Conservation (phyloP, 2,113 vertebrate species). For the Odocoileus hemionus region DNA sequence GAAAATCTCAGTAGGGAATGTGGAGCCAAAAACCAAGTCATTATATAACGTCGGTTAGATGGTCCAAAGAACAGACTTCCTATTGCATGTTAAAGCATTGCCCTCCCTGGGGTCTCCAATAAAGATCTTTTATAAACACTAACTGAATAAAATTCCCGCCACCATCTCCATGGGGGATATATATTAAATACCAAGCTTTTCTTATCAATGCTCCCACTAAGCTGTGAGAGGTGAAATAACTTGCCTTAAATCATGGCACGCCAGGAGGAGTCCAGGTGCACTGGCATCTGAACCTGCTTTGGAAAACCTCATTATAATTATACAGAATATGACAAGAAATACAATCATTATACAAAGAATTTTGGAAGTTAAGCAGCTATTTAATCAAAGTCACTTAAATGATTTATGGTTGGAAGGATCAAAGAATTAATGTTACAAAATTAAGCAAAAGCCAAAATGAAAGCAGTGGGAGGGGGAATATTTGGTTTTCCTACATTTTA, state of each 20-base stretch:
- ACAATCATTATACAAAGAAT: slow-evolving; percentile 35
- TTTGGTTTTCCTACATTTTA: slow-evolving; percentile 29
- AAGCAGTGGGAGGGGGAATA: not conserved
- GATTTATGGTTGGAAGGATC: slow-evolving; percentile 65
- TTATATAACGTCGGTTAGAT: not conserved
- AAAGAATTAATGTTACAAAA: slow-evolving; percentile 63
- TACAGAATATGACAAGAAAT: slow-evolving; percentile 46
- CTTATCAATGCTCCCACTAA: slow-evolving; percentile 37
- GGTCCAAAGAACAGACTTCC: not conserved
- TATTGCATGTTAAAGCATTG: not conserved
- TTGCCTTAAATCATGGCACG: not conserved
- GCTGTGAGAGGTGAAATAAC: slow-evolving; percentile 33
- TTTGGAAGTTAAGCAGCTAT: slow-evolving; percentile 37
- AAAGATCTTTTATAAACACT: slow-evolving; percentile 37
- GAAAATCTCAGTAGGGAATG: not conserved
- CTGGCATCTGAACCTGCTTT: slow-evolving; percentile 35
- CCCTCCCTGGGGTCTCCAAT: not conserved
- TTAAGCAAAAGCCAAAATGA: slow-evolving; percentile 45
- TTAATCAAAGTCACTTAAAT: slow-evolving; percentile 65
- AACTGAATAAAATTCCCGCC: not conserved
- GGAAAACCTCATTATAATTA: slow-evolving; percentile 35
- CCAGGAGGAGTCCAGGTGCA: slow-evolving; percentile 40
- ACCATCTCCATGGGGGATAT: not conserved
- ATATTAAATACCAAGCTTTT: slow-evolving; percentile 31
- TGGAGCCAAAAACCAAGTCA: not conserved